Evolutionary conservation across 1,140 invertebrate species (phyloP), one percentile per base, ranked within the genome.

Genomic region (Papilio polyxenes): DNA sequence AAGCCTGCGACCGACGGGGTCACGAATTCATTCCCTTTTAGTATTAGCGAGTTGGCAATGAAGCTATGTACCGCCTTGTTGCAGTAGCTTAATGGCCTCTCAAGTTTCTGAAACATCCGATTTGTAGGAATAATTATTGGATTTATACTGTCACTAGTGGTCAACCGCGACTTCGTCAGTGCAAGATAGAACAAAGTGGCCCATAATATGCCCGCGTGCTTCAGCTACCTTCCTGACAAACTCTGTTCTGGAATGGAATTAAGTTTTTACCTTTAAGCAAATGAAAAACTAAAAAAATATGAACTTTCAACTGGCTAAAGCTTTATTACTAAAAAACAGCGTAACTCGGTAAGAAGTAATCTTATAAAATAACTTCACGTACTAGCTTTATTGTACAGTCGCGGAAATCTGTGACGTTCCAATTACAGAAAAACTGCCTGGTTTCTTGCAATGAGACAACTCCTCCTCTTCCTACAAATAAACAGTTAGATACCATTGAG

Each of bases 11-110:
- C 87, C 85, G 81, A 83, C 69, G 82, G 85, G 91, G 88, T 91
- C 91, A 92, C 91, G 91, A 92, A 90, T 90, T 87, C 87, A 87
- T 90, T 85, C 87, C 86, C 80, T 88, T 86, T 90, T 90, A 85
- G 83, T 85, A 40, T 56, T 23, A 48, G 8, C 44, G 11, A 40
- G 80, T 79, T 82, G 82, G 75, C 85, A 74, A 81, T 87, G 83
- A 53, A 69, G 56, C 69, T 78, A 75, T 56, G 51, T 65, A 72
- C 23, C 13, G 65, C 65, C 31, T 72, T 72, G 65, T 72, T 65
- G 23, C 62, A 72, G 31, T 15, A 72, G 65, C 65, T 15, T 72
- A 17, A 40, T 72, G 23, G 31, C 3, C 10, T 37, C 10, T 69
- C 65, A 69, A 40, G 65, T 72, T 37, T 37, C 23, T 72, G 5